phyloP scores from a whole-genome alignment of 1,140 invertebrate species.

The Phymastichus coffea region DNA sequence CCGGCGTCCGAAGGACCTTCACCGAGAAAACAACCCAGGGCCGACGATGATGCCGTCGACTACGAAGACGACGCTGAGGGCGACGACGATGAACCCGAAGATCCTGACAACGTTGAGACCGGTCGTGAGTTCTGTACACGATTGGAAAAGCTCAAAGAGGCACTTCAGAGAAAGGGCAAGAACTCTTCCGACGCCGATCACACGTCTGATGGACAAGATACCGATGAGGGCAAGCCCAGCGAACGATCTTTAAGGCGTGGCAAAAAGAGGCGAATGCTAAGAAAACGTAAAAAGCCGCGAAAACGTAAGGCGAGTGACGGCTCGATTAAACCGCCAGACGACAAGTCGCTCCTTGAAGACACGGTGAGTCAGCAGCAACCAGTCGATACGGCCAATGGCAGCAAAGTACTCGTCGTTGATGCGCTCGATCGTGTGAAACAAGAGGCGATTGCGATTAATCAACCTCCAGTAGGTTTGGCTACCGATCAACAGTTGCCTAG shows the following conservation, averaged over 20 bases:
- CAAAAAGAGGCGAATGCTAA: constrained; percentile 45
- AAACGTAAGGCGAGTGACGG: constrained; percentile 35
- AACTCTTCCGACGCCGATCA: too few relatives aligned
- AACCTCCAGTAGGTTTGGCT: constrained; percentile 12
- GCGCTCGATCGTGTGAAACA: constrained; percentile 48
- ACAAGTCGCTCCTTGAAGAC: too few relatives aligned
- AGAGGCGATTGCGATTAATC: constrained; percentile 43
- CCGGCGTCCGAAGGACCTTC: constrained; percentile 55
- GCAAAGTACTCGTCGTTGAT: constrained; percentile 28
- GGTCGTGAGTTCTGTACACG: too few relatives aligned
- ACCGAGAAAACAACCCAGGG: constrained; percentile 53
- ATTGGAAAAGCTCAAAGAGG: too few relatives aligned
- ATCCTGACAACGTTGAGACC: too few relatives aligned
- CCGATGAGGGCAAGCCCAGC: too few relatives aligned
- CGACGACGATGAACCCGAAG: constrained; percentile 38
- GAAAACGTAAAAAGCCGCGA: constrained; percentile 50
- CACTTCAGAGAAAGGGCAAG: too few relatives aligned
- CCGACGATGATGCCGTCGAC: too few relatives aligned
- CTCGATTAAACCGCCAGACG: neutral
- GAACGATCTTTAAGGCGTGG: too few relatives aligned
- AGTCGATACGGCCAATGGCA: neutral
- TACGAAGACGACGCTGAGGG: too few relatives aligned
- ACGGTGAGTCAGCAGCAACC: neutral
- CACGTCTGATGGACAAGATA: too few relatives aligned
- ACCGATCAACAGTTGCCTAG: constrained; percentile 46